A percentile compares a stretch with the other conserved stretches of the same genome.
Evolutionary conservation across 2,888 invertebrate genomes (phyloP).

Genomic region (Slavum lentiscoides): DNA sequence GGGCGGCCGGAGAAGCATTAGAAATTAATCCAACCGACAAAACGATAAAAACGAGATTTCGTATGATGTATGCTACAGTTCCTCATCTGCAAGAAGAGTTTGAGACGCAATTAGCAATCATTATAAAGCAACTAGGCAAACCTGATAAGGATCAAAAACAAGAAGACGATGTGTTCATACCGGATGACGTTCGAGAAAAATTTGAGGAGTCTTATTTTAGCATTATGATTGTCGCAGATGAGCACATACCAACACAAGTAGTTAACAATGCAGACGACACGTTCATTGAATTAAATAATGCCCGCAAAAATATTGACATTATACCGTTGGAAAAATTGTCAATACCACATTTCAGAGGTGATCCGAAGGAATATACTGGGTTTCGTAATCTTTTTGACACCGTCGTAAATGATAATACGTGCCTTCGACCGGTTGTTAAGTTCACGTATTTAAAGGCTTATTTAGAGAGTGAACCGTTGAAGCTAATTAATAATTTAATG

Average conservation of each 20-base stretch:
- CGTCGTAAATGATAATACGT: too few relatives aligned
- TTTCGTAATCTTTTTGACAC: slow-evolving; percentile 11
- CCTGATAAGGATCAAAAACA: not conserved
- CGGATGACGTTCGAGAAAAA: not conserved
- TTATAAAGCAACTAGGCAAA: slow-evolving; percentile 2
- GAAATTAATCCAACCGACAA: not conserved
- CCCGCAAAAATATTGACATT: not conserved
- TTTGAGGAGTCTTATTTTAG: not conserved
- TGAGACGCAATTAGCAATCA: not conserved
- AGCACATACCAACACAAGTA: not conserved
- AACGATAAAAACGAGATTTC: not conserved
- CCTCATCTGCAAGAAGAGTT: not conserved
- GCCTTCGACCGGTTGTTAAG: not conserved
- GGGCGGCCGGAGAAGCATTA: not conserved
- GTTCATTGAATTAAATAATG: not conserved
- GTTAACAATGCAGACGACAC: not conserved
- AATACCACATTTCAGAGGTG: not conserved
- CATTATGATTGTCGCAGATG: slow-evolving; percentile 1
- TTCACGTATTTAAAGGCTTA: slow-evolving; percentile 11
- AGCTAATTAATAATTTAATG: slow-evolving; percentile 1
- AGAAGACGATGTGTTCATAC: too few relatives aligned
- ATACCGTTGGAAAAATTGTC: slow-evolving; percentile 10
- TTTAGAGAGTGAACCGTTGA: slow-evolving; percentile 9
- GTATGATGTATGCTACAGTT: not conserved
- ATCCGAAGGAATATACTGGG: not conserved